Base-by-base conservation (phyloP, 2,797 vertebrate species). In the Melanotaenia nigrans region DNA sequence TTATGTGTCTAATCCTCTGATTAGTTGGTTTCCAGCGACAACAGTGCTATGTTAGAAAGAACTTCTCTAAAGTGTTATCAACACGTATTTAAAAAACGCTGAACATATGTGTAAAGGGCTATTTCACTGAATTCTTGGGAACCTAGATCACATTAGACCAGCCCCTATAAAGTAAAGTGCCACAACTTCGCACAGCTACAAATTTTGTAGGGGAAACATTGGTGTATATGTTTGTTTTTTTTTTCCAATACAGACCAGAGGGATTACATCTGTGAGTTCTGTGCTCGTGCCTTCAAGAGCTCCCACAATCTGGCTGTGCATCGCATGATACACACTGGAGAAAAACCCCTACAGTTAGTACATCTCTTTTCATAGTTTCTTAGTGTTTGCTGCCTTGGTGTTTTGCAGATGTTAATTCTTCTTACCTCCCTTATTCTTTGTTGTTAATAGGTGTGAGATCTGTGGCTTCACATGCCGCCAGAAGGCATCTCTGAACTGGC, bases 191-290 rank as follows among this genome's bases (percentile, higher is more conserved):
- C 32, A 33, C 32, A 33, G 7, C 32, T 33, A 33, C 7, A 8
- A 33, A 33, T 33, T 6, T 33, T 33, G 32, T 33, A 33, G 32
- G 32, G 7, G 32, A 33, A 33, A 33, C 32, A 33, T 8, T 33
- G 32, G 32, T 33, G 32, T 33, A 8, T 11, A 36, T 69, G 22
- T 65, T 28, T 28, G 1, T 25, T 28, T 28, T 67, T 24, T 22
- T 16, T 22, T 58, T 25, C 45, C 45, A 49, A 8, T 49, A 3
- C 33, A 99, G 97, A 99, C 94, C 98, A 99, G 92, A 95, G 98
- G 82, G 98, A 99, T 91, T 99, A 99, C 89, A 99, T 99, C 87
- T 99, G 98, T 83, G 98, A 99, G 90, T 99, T 98, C 73, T 99
- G 98, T 45, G 98, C 98, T 82, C 96, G 98, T 25, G 98, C 98